A percentile compares a stretch with the other conserved stretches of the same genome.
phyloP scores from a whole-genome alignment of 1,140 invertebrate species.

The Maniola jurtina region DNA sequence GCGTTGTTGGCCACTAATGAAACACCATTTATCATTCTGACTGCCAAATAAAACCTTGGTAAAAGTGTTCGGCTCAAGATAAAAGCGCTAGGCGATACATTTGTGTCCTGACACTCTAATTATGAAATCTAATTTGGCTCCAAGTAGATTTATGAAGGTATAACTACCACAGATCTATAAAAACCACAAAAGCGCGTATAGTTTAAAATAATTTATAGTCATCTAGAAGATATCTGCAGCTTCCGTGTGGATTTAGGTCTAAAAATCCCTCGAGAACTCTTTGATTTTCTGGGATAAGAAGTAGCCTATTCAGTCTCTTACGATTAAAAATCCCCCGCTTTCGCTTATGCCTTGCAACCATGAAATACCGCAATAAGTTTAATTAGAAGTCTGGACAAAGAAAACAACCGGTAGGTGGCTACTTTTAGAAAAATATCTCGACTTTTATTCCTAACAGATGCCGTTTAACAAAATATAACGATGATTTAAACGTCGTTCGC shows the following conservation, averaged over 20 bases:
- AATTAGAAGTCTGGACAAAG: conserved; percentile 51
- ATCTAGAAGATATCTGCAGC: too few species aligned
- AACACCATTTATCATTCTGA: conserved; percentile 56
- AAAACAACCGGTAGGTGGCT: conserved; percentile 40
- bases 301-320: too few species aligned
- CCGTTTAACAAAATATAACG: conserved; percentile 15
- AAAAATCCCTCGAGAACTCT: too few species aligned
- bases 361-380: conserved; percentile 48
- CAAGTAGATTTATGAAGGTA: too few species aligned
- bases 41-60: conserved; percentile 56
- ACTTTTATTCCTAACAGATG: conserved; percentile 11
- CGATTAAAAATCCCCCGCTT: too few species aligned
- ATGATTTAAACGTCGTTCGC: background rate
- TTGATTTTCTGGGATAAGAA: too few species aligned
- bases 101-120: too few species aligned
- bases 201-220: too few species aligned
- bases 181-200: too few species aligned
- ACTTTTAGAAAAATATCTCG: conserved; percentile 27
- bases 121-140: background rate
- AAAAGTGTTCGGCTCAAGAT: conserved; percentile 21
- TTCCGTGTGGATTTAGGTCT: too few species aligned
- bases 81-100: background rate
- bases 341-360: conserved; percentile 16
- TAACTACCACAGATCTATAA: too few species aligned
- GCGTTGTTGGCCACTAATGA: conserved; percentile 51